phyloP scores from a whole-genome alignment of 1,140 invertebrate genomes.

The Drosophila elegans region DNA sequence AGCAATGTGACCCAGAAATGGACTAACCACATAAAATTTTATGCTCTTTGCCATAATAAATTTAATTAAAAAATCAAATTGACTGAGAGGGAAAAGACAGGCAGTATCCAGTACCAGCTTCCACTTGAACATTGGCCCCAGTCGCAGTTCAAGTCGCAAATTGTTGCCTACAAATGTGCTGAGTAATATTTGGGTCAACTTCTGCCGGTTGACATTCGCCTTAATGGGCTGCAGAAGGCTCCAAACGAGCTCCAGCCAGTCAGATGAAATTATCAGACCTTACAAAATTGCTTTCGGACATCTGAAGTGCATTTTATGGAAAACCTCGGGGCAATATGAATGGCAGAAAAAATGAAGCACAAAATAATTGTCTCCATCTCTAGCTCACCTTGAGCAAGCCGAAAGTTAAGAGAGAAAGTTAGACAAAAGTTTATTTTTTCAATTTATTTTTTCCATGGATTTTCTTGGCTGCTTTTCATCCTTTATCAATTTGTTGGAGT shows the following conservation, averaged over 20 bases:
- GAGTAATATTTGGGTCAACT: slow-evolving; percentile 56
- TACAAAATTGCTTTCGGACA: slow-evolving; percentile 40
- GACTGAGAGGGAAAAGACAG: slow-evolving; percentile 32
- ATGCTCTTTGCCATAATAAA: slow-evolving; percentile 75
- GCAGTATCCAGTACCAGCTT: slow-evolving; percentile 11
- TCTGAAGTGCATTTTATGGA: slow-evolving; percentile 44
- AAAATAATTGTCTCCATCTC: slow-evolving; percentile 34
- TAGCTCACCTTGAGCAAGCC: slow-evolving; percentile 28
- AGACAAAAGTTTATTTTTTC: slow-evolving; percentile 43
- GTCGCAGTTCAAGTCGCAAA: slow-evolving; percentile 17
- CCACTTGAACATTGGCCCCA: slow-evolving; percentile 50
- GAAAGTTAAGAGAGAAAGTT: slow-evolving; percentile 22
- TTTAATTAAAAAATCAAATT: slow-evolving; percentile 71
- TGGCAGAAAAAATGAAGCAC: slow-evolving; percentile 19
- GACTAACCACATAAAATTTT: slow-evolving; percentile 73
- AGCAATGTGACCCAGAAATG: slow-evolving; percentile 74
- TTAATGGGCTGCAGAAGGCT: slow-evolving; percentile 45
- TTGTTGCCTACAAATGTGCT: slow-evolving; percentile 46
- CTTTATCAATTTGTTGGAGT: slow-evolving; percentile 28
- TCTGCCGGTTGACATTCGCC: slow-evolving; percentile 37
- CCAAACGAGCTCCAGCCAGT: slow-evolving; percentile 25
- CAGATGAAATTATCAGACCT: slow-evolving; percentile 54
- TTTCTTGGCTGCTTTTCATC: not conserved
- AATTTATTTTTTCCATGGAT: slow-evolving; percentile 70
- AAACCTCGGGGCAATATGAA: slow-evolving; percentile 17